phyloP scores from a whole-genome alignment of 2,888 invertebrate genomes.

The Acheta domesticus region DNA sequence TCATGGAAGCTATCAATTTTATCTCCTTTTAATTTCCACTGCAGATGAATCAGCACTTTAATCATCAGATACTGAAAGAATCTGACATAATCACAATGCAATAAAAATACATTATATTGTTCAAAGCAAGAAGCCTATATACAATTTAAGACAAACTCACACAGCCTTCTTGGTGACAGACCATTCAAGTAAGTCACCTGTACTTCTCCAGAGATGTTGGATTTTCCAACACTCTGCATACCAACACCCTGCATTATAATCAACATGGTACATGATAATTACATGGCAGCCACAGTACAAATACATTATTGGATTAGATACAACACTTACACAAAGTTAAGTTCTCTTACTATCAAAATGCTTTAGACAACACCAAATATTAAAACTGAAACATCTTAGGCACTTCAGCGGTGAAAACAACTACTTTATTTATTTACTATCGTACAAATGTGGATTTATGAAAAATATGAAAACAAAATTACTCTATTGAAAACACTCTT shows the following conservation, averaged over 20 bases:
- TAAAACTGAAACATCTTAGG: conserved; percentile 1
- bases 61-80: not conserved
- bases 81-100: conserved; percentile 7
- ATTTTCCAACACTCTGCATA: not conserved
- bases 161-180: conserved; percentile 26
- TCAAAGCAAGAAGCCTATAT: conserved; percentile 27
- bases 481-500: not conserved
- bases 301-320: conserved; percentile 7
- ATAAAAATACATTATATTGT: conserved; percentile 31
- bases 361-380: not conserved
- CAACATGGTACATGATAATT: not conserved
- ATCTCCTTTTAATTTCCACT: not conserved
- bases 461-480: not conserved
- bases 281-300: not conserved
- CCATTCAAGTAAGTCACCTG: not conserved
- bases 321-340: conserved; percentile 7
- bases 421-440: not conserved
- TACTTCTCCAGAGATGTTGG: not conserved
- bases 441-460: not conserved
- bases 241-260: not conserved
- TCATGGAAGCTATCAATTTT: not conserved
- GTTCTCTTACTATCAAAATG: not conserved
- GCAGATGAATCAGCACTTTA: not conserved
- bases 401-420: conserved; percentile 1
- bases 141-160: conserved; percentile 29